These are phyloP conservation scores for Synanthedon myopaeformis DNA, from an alignment of 2,888 invertebrate species.

Conservation along the genomic window DNA sequence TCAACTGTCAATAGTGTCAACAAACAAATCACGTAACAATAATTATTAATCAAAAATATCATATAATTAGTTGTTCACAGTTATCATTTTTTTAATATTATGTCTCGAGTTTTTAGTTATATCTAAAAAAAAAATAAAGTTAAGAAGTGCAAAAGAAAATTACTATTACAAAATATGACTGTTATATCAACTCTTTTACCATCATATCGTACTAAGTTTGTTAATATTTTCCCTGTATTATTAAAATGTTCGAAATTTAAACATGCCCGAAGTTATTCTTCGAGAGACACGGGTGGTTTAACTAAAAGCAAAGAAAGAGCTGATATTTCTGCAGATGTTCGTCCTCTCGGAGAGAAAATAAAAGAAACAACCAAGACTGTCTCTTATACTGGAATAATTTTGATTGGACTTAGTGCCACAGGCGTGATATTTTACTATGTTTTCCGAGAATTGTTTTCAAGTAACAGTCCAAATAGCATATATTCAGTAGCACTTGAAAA, in stretches of 20 bases:
- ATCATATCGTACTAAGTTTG: conserved; percentile 26
- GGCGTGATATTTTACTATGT: conserved; percentile 86
- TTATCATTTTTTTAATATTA: too few relatives aligned
- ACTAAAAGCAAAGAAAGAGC: conserved; percentile 44
- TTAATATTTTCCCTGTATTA: conserved; percentile 25
- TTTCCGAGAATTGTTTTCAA: conserved; percentile 88
- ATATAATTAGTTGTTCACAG: too few relatives aligned
- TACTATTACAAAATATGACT: conserved; percentile 30
- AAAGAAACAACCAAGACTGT: conserved; percentile 92
- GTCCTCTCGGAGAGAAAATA: conserved; percentile 79
- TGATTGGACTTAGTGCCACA: conserved; percentile 84
- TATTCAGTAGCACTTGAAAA: conserved; percentile 83
- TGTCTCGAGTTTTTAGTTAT: too few relatives aligned
- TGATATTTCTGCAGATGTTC: conserved; percentile 70
- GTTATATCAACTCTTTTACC: conserved; percentile 51
- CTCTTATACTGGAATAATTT: conserved; percentile 85
- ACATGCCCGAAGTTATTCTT: conserved; percentile 31
- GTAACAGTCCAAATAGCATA: conserved; percentile 86
- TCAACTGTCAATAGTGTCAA: too few relatives aligned
- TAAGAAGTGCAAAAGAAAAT: too few relatives aligned
- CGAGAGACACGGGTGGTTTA: conserved; percentile 34
- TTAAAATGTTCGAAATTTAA: conserved; percentile 26
- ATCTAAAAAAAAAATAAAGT: too few relatives aligned
- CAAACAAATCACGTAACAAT: too few relatives aligned
- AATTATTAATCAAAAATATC: too few relatives aligned